Evolutionary conservation across 2,888 invertebrate genomes (phyloP).

Genomic region (Miltochrista miniata): DNA sequence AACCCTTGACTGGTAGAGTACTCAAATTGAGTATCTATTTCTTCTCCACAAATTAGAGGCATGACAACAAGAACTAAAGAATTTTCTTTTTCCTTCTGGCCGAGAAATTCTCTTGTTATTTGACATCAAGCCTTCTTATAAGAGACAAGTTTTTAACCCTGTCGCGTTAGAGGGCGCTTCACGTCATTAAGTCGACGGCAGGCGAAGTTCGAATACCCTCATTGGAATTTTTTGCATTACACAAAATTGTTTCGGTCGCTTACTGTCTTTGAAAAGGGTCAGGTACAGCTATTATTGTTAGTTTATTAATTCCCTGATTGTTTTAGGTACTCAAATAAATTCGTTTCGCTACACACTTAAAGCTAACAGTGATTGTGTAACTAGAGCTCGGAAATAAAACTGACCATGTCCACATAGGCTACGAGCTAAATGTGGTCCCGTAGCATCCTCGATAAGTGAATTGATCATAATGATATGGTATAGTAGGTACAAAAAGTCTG

Average conservation of each 20-base stretch:
- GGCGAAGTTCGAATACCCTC: constrained; percentile 37
- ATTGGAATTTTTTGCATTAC: constrained; percentile 43
- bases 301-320: constrained; percentile 22
- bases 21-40: too few species aligned
- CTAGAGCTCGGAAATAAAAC: constrained; percentile 16
- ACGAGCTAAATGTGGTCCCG: too few species aligned
- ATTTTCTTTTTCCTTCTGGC: too few species aligned
- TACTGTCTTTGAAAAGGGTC: constrained; percentile 18
- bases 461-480: too few species aligned
- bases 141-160: constrained; percentile 49
- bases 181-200: constrained; percentile 43
- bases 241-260: constrained; percentile 43
- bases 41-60: too few species aligned
- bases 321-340: constrained; percentile 23
- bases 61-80: too few species aligned
- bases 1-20: too few species aligned
- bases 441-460: too few species aligned
- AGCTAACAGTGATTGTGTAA: constrained; percentile 34
- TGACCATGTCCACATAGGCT: too few species aligned
- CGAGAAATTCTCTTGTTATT: constrained; percentile 50
- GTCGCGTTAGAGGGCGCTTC: constrained; percentile 41
- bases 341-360: constrained; percentile 15
- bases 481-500: too few species aligned
- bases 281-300: constrained; percentile 26
- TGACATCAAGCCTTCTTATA: constrained; percentile 42